phyloP scores from a whole-genome alignment of 1,140 invertebrate genomes.

The Drosophila nannoptera region DNA sequence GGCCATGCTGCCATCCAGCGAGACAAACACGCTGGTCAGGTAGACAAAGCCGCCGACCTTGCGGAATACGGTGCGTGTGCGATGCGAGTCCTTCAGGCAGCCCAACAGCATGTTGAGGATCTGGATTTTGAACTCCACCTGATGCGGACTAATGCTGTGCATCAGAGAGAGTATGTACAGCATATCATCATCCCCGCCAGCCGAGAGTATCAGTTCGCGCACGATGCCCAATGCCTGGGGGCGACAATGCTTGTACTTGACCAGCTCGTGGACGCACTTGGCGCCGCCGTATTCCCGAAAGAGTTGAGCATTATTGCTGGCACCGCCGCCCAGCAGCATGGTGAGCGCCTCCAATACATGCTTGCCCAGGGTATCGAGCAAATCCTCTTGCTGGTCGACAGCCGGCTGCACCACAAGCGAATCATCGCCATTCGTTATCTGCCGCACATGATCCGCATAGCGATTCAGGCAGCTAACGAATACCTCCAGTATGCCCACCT shows the following conservation, averaged over 20 bases:
- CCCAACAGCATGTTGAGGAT: conserved; percentile 93
- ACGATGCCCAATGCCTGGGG: conserved; percentile 89
- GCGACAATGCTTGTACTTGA: conserved; percentile 91
- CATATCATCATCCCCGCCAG: conserved; percentile 97
- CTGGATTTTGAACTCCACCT: conserved; percentile 91
- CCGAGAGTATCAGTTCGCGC: conserved; percentile 92
- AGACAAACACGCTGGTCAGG: conserved; percentile 96
- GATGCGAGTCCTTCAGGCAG: conserved; percentile 95
- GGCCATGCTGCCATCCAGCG: conserved; percentile 88
- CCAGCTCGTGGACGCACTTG: conserved; percentile 93
- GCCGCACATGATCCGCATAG: conserved; percentile 84
- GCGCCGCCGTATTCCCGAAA: conserved; percentile 96
- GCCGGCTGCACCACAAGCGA: conserved; percentile 47
- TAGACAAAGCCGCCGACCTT: conserved; percentile 99
- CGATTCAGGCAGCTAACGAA: conserved; percentile 95
- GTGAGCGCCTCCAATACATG: conserved; percentile 93
- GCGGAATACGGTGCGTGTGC: conserved; percentile 96
- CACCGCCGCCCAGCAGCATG: conserved; percentile 86
- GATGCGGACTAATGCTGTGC: conserved; percentile 90
- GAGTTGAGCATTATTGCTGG: conserved; percentile 93
- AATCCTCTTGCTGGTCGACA: conserved; percentile 78
- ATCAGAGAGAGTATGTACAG: conserved; percentile 92
- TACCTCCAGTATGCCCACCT: conserved; percentile 98
- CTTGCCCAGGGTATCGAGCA: conserved; percentile 87
- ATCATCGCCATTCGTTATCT: conserved; percentile 71